These are phyloP conservation scores for Hippocampus barbouri DNA, from an alignment of 2,113 vertebrate species.

Conservation along the genomic window DNA sequence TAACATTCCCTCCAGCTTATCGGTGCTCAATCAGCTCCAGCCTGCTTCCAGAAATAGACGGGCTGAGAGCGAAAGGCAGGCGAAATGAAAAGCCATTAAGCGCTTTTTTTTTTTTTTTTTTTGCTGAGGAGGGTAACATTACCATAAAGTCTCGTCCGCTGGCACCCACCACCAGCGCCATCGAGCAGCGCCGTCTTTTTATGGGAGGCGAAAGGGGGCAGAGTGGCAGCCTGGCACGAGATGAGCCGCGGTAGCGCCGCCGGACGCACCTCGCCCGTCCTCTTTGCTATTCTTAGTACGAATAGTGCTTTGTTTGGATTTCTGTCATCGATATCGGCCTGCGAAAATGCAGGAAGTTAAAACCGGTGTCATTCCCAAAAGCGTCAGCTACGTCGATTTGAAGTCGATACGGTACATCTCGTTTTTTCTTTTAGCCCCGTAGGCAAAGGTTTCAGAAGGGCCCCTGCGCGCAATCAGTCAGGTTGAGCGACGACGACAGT, in stretches of 20 bases:
- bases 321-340: background rate
- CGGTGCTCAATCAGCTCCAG: constrained; percentile 59
- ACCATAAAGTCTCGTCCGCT: constrained; percentile 43
- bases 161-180: constrained; percentile 36
- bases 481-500: background rate
- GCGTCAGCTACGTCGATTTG: background rate
- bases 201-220: constrained; percentile 24
- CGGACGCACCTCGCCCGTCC: constrained; percentile 22
- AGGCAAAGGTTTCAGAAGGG: background rate
- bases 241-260: constrained; percentile 38
- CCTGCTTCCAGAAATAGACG: constrained; percentile 60
- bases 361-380: background rate
- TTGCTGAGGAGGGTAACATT: constrained; percentile 49
- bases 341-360: background rate
- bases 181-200: constrained; percentile 60
- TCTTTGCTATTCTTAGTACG: constrained; percentile 8
- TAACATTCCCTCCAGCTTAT: constrained; percentile 47
- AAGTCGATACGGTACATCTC: background rate
- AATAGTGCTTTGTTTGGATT: background rate
- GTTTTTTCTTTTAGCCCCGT: background rate
- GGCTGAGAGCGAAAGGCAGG: constrained; percentile 31
- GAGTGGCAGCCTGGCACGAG: constrained; percentile 24
- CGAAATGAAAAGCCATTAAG: constrained; percentile 57
- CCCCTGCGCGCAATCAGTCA: background rate
- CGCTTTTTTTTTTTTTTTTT: constrained; percentile 1